Base-by-base conservation (phyloP, 2,113 vertebrate genomes). In the Melanerpes aurifrons region DNA sequence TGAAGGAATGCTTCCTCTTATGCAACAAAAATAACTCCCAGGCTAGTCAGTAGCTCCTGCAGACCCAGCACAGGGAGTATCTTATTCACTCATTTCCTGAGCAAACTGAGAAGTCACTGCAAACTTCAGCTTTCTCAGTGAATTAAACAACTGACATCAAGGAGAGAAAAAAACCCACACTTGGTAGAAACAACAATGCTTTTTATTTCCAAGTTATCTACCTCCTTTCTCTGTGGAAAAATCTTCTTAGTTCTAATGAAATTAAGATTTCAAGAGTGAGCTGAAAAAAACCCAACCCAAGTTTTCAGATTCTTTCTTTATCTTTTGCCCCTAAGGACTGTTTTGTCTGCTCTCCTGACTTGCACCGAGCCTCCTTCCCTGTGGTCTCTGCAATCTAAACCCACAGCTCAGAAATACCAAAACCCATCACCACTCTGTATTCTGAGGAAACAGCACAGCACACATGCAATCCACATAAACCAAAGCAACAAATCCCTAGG, bases 381-480 rank as follows among this genome's bases (percentile, higher is more conserved):
- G 1, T 14, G 5, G 19, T 59, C 35, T 82, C 35, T 61, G n/a
- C 9, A 73, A 9, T 58, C 35, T 29, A 72, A 92, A 64, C 21
- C 35, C 15, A 7, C 11, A 58, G 43, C 47, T 45, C 26, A 32
- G 26, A 28, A 53, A 24, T 10, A 67, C 21, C 22, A 73, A 59
- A 81, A 64, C 21, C 43, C 12, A 15, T 28, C 32, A n/a, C 12
- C 11, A 1, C 13, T 40, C 8, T 13, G 47, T n/a, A 3, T 58
- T 54, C 28, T 2, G 5, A 48, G 35, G 26, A 7, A 63, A 43
- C 7, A 5, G 28, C 21, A 15, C 57, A 37, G 7, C 2, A 1
- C 43, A 47, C 0, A 1, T 3, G 5, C 37, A 37, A 25, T 3
- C 12, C 1, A 2, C 18, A n/a, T 12, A 62, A 86, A 53, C 4